phyloP scores from a whole-genome alignment of 2,113 vertebrate species.

The Salvator merianae region DNA sequence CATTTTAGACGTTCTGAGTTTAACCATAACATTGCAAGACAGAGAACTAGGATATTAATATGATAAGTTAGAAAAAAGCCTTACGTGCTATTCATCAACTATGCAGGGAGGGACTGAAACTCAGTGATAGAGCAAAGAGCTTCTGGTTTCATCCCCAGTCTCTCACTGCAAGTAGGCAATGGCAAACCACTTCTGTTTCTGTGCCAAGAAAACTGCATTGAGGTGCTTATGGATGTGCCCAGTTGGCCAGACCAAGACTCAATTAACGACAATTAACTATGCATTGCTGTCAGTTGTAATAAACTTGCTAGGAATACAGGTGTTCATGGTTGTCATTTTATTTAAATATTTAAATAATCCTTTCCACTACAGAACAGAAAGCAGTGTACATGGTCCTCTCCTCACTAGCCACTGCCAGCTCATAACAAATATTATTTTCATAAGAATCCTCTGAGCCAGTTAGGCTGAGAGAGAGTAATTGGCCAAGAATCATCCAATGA shows the following conservation, averaged over 20 bases:
- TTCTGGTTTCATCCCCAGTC: too few species aligned
- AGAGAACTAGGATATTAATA: slow-evolving; percentile 42
- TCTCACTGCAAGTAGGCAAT: too few species aligned
- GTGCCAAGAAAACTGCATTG: too few species aligned
- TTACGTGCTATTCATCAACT: too few species aligned
- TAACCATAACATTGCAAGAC: slow-evolving; percentile 45
- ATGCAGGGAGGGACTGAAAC: too few species aligned
- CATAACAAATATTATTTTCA: background rate
- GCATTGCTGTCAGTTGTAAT: background rate
- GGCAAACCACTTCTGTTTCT: too few species aligned
- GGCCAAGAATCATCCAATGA: background rate
- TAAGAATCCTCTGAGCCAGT: background rate
- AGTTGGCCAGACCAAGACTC: too few species aligned
- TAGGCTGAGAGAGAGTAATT: background rate
- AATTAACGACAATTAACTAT: too few species aligned
- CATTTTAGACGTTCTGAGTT: background rate
- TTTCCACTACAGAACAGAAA: background rate
- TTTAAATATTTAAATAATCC: background rate
- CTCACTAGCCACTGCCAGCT: background rate
- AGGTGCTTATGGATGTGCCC: too few species aligned
- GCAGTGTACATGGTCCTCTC: background rate
- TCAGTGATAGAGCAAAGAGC: too few species aligned
- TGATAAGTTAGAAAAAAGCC: slow-evolving; percentile 58
- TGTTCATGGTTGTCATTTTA: background rate
- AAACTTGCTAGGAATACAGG: background rate